Base-by-base conservation (phyloP, 2,113 vertebrate genomes). In the Ciconia stormi region DNA sequence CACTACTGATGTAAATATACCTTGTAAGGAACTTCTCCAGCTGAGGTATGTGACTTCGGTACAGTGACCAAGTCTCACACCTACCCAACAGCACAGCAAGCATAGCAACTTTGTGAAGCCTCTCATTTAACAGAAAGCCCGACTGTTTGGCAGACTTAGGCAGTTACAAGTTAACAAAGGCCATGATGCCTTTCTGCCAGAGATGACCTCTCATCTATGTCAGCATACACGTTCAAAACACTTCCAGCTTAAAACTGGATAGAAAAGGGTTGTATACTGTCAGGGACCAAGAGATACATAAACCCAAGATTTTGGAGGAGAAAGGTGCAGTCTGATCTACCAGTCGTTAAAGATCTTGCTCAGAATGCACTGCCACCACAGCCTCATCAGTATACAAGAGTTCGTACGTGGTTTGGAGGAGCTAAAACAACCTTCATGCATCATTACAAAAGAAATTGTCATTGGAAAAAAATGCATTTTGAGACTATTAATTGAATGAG, bases 1-100 rank as follows among this genome's bases (percentile, higher is more conserved):
- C 62, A 0, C 36, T 4, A 6, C 20, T 3, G 26, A 0, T 32
- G 34, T 3, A 53, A 22, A 1, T 12, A 8, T 3, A 11, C 8
- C 7, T 5, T 4, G 14, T 5, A 8, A 23, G 56, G 55, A 47
- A 2, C 56, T 11, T 18, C n/a, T 67, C 23, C 30, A 4, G 72
- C 26, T 2, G 26, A 34, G 50, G 17, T 3, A 7, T 1, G 8
- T 7, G 25, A n/a, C 25, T 26, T 10, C 56, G 1, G 9, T 1
- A 2, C 61, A 13, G 47, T 1, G 16, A 23, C 56, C 29, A 1
- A 5, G n/a, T 6, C 67, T 11, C 72, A 20, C 56, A 21, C 3
- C 46, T 7, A 5, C 67, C 47, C 1, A 26, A 18, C 56, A n/a
- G 36, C 82, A 26, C 32, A 11, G 50, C 4, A 5, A n/a, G 21